phyloP scores from a whole-genome alignment of 1,140 invertebrate genomes.

The Gryon sp. region DNA sequence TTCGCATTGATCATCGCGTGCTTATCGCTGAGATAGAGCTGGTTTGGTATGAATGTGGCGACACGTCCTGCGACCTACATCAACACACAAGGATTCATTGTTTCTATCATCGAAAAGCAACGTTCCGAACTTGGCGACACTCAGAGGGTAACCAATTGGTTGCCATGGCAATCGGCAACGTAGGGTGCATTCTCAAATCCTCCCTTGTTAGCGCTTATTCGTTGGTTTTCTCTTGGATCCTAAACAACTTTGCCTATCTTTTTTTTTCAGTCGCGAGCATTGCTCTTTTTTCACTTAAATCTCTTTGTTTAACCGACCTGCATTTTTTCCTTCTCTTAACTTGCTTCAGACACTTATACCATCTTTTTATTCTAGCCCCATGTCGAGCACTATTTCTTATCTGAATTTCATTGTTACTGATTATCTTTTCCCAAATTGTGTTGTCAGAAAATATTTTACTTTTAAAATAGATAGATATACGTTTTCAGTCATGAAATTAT shows the following conservation, averaged over 20 bases:
- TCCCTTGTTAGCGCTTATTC: slow-evolving; percentile 24
- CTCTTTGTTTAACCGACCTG: background rate
- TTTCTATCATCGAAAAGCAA: slow-evolving; percentile 62
- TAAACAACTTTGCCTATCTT: slow-evolving; percentile 36
- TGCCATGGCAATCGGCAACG: slow-evolving; percentile 57
- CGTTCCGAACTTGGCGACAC: slow-evolving; percentile 51
- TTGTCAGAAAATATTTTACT: no score
- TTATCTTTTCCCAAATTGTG: no score
- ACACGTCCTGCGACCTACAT: slow-evolving; percentile 63
- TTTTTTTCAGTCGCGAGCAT: background rate
- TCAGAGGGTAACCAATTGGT: slow-evolving; percentile 58
- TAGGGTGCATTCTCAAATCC: slow-evolving; percentile 46
- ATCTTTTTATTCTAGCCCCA: no score
- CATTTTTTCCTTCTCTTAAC: no score
- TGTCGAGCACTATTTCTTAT: no score
- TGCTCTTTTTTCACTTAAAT: background rate
- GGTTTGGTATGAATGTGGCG: slow-evolving; percentile 44
- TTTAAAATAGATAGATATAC: no score
- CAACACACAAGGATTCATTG: slow-evolving; percentile 59
- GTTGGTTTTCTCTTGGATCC: slow-evolving; percentile 14
- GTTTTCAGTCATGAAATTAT: no score
- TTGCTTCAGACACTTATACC: no score
- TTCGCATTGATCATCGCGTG: slow-evolving; percentile 8
- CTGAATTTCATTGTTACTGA: no score
- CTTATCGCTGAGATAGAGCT: slow-evolving; percentile 23